Evolutionary conservation across 2,113 vertebrate genomes (phyloP).

Genomic region (Spermophilus dauricus): DNA sequence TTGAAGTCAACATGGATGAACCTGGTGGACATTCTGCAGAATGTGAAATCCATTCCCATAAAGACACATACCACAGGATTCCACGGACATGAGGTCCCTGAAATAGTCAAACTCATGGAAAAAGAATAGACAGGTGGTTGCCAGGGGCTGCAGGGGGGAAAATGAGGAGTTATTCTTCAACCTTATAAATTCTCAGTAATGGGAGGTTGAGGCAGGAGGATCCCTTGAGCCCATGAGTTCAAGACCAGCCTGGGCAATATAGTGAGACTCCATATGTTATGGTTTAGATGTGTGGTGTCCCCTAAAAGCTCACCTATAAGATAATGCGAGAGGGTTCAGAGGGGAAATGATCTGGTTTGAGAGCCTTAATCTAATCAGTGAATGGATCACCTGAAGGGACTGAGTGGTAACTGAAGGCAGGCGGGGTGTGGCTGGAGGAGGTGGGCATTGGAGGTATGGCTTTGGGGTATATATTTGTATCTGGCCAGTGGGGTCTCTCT

Average conservation of each 20-base stretch:
- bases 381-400: too few species aligned
- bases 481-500: too few species aligned
- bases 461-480: too few species aligned
- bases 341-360: too few species aligned
- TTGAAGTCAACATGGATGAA: background rate
- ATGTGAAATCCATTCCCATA: background rate
- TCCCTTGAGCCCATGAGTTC: background rate
- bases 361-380: too few species aligned
- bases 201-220: background rate
- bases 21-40: background rate
- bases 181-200: background rate
- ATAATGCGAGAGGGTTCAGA: too few species aligned
- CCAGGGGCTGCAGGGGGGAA: background rate
- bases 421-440: too few species aligned
- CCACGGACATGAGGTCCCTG: background rate
- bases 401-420: too few species aligned
- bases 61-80: background rate
- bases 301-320: too few species aligned
- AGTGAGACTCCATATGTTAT: background rate
- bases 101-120: background rate
- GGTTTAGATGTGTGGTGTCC: too few species aligned
- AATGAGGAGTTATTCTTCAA: background rate
- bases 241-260: background rate
- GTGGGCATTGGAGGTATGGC: too few species aligned
- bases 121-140: background rate